These are phyloP conservation scores for Arbacia lixula DNA, from an alignment of 53 echinoderm and acorn worm genomes.

Conservation along the genomic window DNA sequence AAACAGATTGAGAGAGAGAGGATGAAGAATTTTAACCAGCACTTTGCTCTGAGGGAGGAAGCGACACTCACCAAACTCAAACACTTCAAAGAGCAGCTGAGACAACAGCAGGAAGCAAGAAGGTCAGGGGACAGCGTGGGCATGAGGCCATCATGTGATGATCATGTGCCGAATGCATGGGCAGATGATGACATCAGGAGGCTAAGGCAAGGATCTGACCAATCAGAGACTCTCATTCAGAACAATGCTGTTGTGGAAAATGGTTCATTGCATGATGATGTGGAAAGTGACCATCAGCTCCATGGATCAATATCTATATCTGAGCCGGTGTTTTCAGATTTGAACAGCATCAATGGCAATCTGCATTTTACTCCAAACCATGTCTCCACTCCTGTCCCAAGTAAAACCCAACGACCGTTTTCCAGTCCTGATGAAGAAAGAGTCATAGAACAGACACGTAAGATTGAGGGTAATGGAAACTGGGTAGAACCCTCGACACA, in stretches of 20 bases:
- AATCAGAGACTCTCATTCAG: constrained; percentile 18
- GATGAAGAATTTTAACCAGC: constrained; percentile 25
- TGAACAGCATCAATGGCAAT: no score
- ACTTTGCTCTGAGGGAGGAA: constrained; percentile 54
- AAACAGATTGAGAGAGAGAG: constrained; percentile 43
- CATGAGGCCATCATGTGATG: background rate
- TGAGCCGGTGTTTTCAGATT: no score
- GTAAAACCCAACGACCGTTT: no score
- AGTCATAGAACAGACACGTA: no score
- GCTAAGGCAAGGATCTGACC: background rate
- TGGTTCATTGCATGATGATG: background rate
- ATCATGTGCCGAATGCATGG: constrained; percentile 20
- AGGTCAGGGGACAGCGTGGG: background rate
- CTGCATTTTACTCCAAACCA: no score
- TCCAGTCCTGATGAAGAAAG: no score
- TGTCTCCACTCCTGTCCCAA: no score
- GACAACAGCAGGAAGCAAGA: constrained; percentile 24
- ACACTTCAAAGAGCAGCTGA: constrained; percentile 54
- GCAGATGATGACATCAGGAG: constrained; percentile 7
- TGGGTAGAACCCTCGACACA: no score
- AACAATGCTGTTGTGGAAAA: no score
- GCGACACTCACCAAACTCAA: constrained; percentile 50
- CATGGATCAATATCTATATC: no score
- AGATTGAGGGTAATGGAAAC: no score
- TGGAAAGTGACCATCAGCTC: background rate